Evolutionary conservation across 2,797 vertebrate genomes (phyloP).

Genomic region (Saguinus oedipus): DNA sequence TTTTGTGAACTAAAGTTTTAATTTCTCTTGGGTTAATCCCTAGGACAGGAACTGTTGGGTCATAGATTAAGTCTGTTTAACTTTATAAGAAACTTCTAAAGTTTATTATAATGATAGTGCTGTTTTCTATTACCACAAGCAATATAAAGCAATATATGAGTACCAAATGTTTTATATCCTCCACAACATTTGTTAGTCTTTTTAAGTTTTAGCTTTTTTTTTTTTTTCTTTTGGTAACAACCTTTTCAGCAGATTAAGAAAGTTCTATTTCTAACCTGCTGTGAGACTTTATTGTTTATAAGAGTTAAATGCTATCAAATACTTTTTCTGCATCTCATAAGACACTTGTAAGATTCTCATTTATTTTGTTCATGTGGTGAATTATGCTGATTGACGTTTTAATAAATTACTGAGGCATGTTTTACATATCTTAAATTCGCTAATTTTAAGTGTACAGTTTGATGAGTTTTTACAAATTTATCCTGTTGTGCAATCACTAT

Average conservation of each 20-base stretch:
- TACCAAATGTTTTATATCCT: constrained; percentile 31
- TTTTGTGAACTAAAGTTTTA: constrained; percentile 33
- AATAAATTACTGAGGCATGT: background rate
- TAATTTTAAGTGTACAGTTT: background rate
- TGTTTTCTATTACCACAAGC: constrained; percentile 58
- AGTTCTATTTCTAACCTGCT: background rate
- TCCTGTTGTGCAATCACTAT: background rate
- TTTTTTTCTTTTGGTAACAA: background rate
- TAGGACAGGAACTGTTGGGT: constrained; percentile 5
- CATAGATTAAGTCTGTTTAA: constrained; percentile 44
- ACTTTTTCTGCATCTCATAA: constrained; percentile 25
- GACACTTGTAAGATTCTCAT: background rate
- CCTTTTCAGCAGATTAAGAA: background rate
- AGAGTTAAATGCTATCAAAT: constrained; percentile 10
- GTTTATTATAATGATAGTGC: constrained; percentile 47
- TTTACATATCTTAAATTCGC: background rate
- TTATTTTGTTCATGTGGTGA: background rate
- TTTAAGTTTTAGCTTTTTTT: background rate
- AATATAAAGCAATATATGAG: constrained; percentile 34
- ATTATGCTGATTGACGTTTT: background rate
- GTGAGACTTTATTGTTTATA: background rate
- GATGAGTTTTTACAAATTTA: background rate
- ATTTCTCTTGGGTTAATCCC: constrained; percentile 23
- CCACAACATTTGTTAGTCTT: background rate
- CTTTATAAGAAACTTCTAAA: constrained; percentile 59